These are phyloP conservation scores for Malacoraja senta DNA, from an alignment of 2,797 vertebrate species.

Conservation along the genomic window DNA sequence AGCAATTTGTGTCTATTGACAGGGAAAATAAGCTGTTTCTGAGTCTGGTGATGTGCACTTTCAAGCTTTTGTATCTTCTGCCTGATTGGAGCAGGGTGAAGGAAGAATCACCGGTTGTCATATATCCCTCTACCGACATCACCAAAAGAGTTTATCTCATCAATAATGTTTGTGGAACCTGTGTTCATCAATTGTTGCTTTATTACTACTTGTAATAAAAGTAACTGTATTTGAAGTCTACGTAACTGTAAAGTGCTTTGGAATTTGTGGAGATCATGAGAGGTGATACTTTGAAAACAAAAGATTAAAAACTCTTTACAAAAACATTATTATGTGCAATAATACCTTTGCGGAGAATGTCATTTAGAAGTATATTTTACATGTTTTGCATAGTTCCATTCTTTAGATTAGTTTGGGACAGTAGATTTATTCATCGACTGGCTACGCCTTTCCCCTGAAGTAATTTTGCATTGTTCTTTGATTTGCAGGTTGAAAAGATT, in stretches of 20 bases:
- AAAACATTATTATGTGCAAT: background rate
- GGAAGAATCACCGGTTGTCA: no score
- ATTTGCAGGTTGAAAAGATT: conserved; percentile 73
- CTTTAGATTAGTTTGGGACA: background rate
- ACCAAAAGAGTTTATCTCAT: background rate
- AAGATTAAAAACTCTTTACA: background rate
- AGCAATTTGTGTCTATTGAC: no score
- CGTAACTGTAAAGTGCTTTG: background rate
- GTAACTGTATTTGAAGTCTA: background rate
- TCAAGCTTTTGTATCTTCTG: no score
- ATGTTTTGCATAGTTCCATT: background rate
- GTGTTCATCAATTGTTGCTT: background rate
- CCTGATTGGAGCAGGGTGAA: no score
- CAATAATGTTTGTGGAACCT: background rate
- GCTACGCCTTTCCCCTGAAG: background rate
- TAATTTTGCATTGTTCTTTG: background rate
- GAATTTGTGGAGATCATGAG: background rate
- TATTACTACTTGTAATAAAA: background rate
- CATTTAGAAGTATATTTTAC: background rate
- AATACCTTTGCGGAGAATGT: background rate
- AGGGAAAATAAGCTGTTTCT: no score
- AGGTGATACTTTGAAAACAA: no score
- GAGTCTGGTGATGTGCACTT: no score
- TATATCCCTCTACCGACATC: background rate
- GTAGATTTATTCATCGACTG: background rate